phyloP scores from a whole-genome alignment of 1,140 invertebrate species.

The Saccostrea echinata region DNA sequence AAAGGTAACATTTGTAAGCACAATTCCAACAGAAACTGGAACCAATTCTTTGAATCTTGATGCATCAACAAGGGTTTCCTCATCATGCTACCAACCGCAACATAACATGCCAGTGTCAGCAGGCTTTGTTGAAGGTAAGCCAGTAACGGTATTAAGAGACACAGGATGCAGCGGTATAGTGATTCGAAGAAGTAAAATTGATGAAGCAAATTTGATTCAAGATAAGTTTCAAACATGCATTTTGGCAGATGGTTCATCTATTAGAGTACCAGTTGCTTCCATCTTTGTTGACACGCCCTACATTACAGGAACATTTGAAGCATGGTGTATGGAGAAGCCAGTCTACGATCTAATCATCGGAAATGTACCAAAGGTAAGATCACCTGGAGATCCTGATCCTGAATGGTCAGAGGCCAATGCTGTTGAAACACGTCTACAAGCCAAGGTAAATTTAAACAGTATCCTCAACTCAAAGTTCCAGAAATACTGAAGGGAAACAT shows the following conservation, averaged over 20 bases:
- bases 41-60: background rate
- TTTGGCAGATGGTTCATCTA: slow-evolving; percentile 30
- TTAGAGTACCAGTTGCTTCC: slow-evolving; percentile 30
- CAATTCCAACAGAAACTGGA: background rate
- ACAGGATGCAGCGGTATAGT: too few species aligned
- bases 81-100: background rate
- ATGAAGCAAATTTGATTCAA: background rate
- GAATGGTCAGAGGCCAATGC: slow-evolving; percentile 8
- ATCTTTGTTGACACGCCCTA: slow-evolving; percentile 38
- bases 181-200: slow-evolving; percentile 12
- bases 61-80: background rate
- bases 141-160: slow-evolving; percentile 43
- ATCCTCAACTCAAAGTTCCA: background rate
- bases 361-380: slow-evolving; percentile 52
- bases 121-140: background rate
- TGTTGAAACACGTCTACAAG: slow-evolving; percentile 43
- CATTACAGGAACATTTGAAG: too few species aligned
- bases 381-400: slow-evolving; percentile 43
- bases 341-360: slow-evolving; percentile 62
- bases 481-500: background rate
- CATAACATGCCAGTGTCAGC: slow-evolving; percentile 5
- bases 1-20: background rate
- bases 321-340: too few species aligned
- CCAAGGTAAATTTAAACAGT: background rate
- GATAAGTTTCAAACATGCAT: slow-evolving; percentile 38